phyloP scores from a whole-genome alignment of 2,888 invertebrate species.

The Agrypnus murinus region DNA sequence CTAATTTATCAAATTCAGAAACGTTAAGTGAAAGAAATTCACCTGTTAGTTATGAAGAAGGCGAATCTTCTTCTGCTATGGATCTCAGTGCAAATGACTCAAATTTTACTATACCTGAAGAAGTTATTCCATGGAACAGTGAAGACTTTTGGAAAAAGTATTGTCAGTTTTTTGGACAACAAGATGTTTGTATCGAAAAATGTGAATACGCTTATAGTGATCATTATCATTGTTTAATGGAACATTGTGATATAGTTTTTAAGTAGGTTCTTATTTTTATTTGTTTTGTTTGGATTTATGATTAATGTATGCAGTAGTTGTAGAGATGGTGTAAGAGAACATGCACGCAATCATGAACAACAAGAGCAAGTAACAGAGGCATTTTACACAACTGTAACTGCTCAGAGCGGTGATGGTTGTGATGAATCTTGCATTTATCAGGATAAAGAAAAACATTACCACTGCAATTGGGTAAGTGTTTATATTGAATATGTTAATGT shows the following conservation, averaged over 20 bases:
- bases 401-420: slow-evolving; percentile 76
- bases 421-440: slow-evolving; percentile 83
- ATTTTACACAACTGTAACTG: slow-evolving; percentile 79
- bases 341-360: slow-evolving; percentile 90
- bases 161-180: slow-evolving; percentile 70
- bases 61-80: slow-evolving; percentile 67
- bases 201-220: slow-evolving; percentile 83
- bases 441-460: slow-evolving; percentile 88
- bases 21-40: slow-evolving; percentile 74
- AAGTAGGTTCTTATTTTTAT: slow-evolving; percentile 71
- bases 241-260: slow-evolving; percentile 83
- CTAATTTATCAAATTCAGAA: slow-evolving; percentile 71
- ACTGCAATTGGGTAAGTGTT: slow-evolving; percentile 89
- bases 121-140: slow-evolving; percentile 62
- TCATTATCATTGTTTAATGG: slow-evolving; percentile 90
- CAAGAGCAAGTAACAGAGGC: slow-evolving; percentile 90
- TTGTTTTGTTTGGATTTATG: not conserved
- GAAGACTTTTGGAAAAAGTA: slow-evolving; percentile 77
- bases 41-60: slow-evolving; percentile 71
- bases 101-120: slow-evolving; percentile 63
- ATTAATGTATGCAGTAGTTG: slow-evolving; percentile 70
- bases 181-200: slow-evolving; percentile 62
- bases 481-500: too few relatives aligned
- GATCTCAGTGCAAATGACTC: slow-evolving; percentile 69
- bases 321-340: slow-evolving; percentile 85